Evolutionary conservation across 1,140 invertebrate species (phyloP).

Genomic region (Bombus superbus): DNA sequence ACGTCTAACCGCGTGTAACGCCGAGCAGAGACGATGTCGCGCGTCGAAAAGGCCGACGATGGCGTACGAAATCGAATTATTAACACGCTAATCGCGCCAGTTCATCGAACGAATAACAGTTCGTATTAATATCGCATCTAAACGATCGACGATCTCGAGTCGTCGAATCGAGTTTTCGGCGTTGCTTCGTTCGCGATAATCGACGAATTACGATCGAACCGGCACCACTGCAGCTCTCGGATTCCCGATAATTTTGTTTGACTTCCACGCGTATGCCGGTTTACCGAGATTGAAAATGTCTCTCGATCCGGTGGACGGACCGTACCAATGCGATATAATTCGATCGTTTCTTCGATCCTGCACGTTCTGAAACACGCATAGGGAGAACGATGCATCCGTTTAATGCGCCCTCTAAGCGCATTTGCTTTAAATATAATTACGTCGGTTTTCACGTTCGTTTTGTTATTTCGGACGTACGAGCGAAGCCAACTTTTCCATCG

Average conservation of each 20-base stretch:
- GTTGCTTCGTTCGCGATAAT: constrained; percentile 50
- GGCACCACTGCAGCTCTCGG: constrained; percentile 1
- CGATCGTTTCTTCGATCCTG: background rate
- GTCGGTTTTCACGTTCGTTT: background rate
- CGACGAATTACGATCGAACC: constrained; percentile 66
- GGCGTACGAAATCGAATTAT: constrained; percentile 67
- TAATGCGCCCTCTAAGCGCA: background rate
- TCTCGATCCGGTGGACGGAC: background rate
- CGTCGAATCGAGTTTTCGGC: constrained; percentile 56
- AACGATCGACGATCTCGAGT: constrained; percentile 47
- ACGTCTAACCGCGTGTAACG: no score
- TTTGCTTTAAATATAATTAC: background rate
- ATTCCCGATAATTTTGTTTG: constrained; percentile 70
- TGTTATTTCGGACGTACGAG: background rate
- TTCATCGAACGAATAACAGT: constrained; percentile 67
- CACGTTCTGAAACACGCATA: background rate
- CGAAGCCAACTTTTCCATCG: background rate
- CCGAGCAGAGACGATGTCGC: no score
- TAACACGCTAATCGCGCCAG: constrained; percentile 61
- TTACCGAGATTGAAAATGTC: constrained; percentile 42
- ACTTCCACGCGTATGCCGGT: constrained; percentile 36
- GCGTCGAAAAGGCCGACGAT: no score
- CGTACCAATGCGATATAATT: background rate
- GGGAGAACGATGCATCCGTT: background rate
- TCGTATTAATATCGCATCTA: constrained; percentile 70